Evolutionary conservation across 2,113 vertebrate genomes (phyloP), one percentile per base, ranked within the genome.

Genomic region (Raphicerus campestris): DNA sequence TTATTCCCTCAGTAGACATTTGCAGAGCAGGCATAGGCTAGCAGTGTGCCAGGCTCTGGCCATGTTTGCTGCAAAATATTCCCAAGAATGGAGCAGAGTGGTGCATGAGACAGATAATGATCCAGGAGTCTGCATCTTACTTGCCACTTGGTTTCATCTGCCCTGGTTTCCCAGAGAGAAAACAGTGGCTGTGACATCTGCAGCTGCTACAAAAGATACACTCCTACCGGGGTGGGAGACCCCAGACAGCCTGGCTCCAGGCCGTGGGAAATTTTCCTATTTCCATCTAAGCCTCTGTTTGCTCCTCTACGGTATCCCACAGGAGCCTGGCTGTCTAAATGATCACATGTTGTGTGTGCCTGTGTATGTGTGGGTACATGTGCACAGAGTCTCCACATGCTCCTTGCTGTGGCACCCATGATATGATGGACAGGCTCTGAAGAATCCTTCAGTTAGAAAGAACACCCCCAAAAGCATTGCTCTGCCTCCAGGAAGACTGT

Each of bases 401-500:
- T 32, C 32, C 78, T 17, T 10, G 51, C 14, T 39, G 19, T 20
- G 9, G 10, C 78, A 86, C 22, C 24, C 17, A 2, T 0, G 30
- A 26, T 30, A 32, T 82, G 45, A 82, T 24, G 39, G 24, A 75
- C 95, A 77, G 66, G 55, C 86, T 49, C 39, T 35, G 7, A 91
- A 51, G 86, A 93, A n/a, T 17, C 82, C 51, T 3, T 0, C 8
- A 39, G 13, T 10, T 51, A 49, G 70, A 60, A 88, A 49, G 55
- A 78, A 88, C 60, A 19, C 58, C 53, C 89, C 89, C 6, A 17
- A 90, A 63, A 86, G 49, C 55, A 28, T 55, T n/a, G 47, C 53
- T 93, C 51, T 84, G 56, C 85, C 73, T 97, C 94, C 92, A 84
- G 87, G 90, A 97, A 96, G 95, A 53, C 91, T 17, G 39, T 87